phyloP scores from a whole-genome alignment of 2,113 vertebrate genomes.

The Plectropomus leopardus region DNA sequence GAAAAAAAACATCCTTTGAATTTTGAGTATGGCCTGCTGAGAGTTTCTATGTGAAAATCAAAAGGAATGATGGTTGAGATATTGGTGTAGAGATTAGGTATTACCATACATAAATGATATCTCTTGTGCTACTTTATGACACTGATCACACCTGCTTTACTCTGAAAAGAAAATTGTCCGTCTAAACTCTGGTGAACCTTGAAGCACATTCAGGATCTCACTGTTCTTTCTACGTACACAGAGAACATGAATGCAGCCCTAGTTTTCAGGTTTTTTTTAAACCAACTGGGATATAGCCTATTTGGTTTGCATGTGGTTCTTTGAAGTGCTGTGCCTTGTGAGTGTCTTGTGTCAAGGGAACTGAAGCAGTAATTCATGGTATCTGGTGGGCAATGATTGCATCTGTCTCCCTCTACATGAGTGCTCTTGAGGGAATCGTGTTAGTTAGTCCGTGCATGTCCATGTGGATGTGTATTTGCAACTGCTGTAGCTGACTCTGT shows the following conservation, averaged over 20 bases:
- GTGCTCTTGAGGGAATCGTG: slow-evolving; percentile 39
- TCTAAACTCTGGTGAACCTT: slow-evolving; percentile 6
- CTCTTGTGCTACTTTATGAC: neutral
- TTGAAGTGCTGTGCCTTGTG: slow-evolving; percentile 54
- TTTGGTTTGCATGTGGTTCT: slow-evolving; percentile 64
- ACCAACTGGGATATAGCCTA: slow-evolving; percentile 22
- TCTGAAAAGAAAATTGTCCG: slow-evolving; percentile 2
- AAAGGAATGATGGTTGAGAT: neutral
- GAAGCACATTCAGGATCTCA: neutral
- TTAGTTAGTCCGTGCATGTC: slow-evolving; percentile 13
- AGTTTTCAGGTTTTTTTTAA: slow-evolving; percentile 9
- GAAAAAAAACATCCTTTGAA: slow-evolving; percentile 26
- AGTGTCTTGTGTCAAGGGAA: slow-evolving; percentile 59
- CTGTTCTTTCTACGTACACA: neutral
- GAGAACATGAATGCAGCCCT: slow-evolving; percentile 16
- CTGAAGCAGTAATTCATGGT: slow-evolving; percentile 47
- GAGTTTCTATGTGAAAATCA: slow-evolving; percentile 18
- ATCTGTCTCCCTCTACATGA: slow-evolving; percentile 38
- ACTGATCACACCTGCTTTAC: neutral
- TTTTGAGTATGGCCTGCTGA: slow-evolving; percentile 14
- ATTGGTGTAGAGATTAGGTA: slow-evolving; percentile 6
- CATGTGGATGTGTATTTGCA: slow-evolving; percentile 7
- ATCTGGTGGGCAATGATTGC: slow-evolving; percentile 49
- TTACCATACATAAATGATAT: slow-evolving; percentile 5
- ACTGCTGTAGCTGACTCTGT: neutral